Base-by-base conservation (phyloP, 2,797 vertebrate species). In the Crenuchus spilurus region DNA sequence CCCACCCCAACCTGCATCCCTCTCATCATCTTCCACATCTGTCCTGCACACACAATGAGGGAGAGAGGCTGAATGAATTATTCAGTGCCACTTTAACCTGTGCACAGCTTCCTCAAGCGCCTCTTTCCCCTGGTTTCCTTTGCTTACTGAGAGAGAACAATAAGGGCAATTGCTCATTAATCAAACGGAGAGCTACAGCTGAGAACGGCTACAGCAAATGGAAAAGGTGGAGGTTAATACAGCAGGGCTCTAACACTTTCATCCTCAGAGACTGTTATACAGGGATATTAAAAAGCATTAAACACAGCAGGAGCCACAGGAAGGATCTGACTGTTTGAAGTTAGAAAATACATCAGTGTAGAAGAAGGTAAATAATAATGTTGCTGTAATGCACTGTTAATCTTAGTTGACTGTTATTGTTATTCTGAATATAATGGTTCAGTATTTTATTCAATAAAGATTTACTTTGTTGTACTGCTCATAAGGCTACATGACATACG, bases 51-150 rank as follows among this genome's bases (percentile, higher is more conserved):
- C 52, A 68, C 39, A 77, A 41, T 81, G 55, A 82, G 65, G 68
- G 39, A 79, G 72, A 41, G 61, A 68, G 46, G 41, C 8, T 37
- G 9, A 10, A 80, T 81, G 61, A 87, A 88, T 87, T 71, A 89
- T 90, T 88, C 82, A 87, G 65, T 57, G 37, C 48, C 71, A 60
- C 80, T 86, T 72, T 70, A 77, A 70, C 73, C 71, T 24, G 31
- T 86, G 64, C 87, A 28, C 83, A 91, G 90, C 93, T 92, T 58
- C 94, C 93, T 94, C 84, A 88, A 39, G 33, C 18, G 13, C 31
- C 46, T 69, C 61, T 70, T 62, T 46, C 22, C 22, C 24, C 68
- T 37, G 60, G 33, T 82, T 70, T 66, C 33, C 60, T 72, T 78
- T 58, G 72, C 39, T 72, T 77, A 61, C 64, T 44, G 26, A 51